Evolutionary conservation across 2,113 vertebrate species (phyloP), one percentile per base, ranked within the genome.

Genomic region (Phalacrocorax carbo): DNA sequence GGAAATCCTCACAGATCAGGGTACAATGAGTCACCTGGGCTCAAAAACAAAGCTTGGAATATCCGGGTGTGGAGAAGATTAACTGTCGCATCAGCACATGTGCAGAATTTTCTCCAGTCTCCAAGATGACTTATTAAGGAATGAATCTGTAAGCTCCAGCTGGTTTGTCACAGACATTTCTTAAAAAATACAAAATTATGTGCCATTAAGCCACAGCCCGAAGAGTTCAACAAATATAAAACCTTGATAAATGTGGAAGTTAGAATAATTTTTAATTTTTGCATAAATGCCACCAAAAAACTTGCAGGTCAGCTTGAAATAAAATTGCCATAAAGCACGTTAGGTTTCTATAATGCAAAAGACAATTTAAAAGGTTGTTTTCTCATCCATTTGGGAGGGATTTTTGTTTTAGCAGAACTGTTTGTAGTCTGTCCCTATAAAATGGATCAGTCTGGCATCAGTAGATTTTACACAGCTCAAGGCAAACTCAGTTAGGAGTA

Each of bases 221-320:
- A 69, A 71, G 81, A 85, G 46, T 93, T 94, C 83, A 52, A 49
- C 38, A 90, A 94, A 93, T 48, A 75, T 48, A 77, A 94, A 96
- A 87, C 76, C 65, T 94, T 90, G 78, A 97, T 81, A 97, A 95
- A 96, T 69, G 52, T 7, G 51, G n/a, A 94, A 97, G 65, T 86
- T 57, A 88, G 20, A 96, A 91, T 91, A 79, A 65, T 90, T 95
- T 92, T 92, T 51, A 82, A 83, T 83, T 90, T 90, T 95, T 85
- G 77, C 54, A 66, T 92, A 88, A 92, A 52, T 81, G 61, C 91
- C 92, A 93, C 34, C 27, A 18, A 55, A 88, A 82, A 85, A 94
- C 93, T 40, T n/a, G 54, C 34, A 92, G 90, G 79, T 89, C 84
- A 66, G 26, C 75, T 94, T 92, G 95, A 98, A 97, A 93, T 93